A percentile compares a stretch with the other conserved stretches of the same genome.
These are phyloP conservation scores for Jaculus jaculus DNA, from an alignment of 2,113 vertebrate species.

Conservation along the genomic window DNA sequence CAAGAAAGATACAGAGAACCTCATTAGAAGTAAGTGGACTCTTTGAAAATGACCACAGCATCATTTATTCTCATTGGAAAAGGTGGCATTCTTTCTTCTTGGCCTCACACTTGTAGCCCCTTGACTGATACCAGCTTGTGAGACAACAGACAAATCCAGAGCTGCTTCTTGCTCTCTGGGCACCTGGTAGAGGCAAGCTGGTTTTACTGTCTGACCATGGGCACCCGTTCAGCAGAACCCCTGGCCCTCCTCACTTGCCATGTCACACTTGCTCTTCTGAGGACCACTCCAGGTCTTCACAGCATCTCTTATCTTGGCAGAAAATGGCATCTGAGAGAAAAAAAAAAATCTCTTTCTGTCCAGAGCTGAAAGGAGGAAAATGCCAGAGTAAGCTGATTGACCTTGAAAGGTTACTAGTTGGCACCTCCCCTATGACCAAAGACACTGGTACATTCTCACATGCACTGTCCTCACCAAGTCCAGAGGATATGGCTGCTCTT, in stretches of 20 bases:
- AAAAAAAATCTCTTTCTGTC: no score
- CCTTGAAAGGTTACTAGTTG: fast-evolving
- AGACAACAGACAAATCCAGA: not conserved
- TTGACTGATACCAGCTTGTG: not conserved
- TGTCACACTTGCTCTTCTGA: not conserved
- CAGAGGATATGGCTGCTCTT: not conserved
- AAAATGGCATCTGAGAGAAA: not conserved
- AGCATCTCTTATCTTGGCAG: not conserved
- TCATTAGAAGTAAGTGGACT: not conserved
- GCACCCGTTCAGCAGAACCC: not conserved
- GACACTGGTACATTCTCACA: fast-evolving
- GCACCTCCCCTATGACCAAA: not conserved
- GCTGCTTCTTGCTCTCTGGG: not conserved
- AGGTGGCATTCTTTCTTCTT: not conserved
- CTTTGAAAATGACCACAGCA: not conserved
- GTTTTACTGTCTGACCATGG: fast-evolving
- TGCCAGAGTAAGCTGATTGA: not conserved
- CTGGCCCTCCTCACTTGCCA: not conserved
- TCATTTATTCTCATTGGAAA: not conserved
- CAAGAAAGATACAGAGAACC: not conserved
- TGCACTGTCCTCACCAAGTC: not conserved
- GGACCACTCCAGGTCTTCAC: not conserved
- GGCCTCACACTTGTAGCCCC: no score
- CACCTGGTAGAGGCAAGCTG: fast-evolving
- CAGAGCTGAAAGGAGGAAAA: no score